A percentile compares a stretch with the other conserved stretches of the same genome.
Evolutionary conservation across 2,888 invertebrate genomes (phyloP).

Genomic region (Heliconius cydno): DNA sequence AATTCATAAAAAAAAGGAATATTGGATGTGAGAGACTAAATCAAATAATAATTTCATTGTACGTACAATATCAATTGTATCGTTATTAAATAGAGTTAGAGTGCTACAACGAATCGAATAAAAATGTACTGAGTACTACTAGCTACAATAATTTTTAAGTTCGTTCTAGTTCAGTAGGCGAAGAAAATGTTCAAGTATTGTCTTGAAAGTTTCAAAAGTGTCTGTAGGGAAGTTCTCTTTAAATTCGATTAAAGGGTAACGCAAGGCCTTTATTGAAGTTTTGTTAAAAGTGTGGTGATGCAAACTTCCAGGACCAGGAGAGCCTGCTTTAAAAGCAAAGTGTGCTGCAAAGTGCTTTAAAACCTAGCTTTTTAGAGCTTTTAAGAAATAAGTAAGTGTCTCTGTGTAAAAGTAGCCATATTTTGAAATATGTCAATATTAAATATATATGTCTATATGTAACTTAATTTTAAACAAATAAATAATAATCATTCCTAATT

Average conservation of each 20-base stretch:
- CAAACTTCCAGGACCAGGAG: conserved; percentile 40
- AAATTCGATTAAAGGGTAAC: conserved; percentile 69
- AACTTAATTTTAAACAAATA: neutral
- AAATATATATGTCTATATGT: neutral
- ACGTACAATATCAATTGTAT: neutral
- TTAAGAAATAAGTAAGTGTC: conserved; percentile 20
- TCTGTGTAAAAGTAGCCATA: neutral
- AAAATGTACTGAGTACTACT: neutral
- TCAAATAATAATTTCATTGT: neutral
- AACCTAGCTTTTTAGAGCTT: conserved; percentile 16
- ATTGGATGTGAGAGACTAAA: neutral
- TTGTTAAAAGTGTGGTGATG: conserved; percentile 54
- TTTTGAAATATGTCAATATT: neutral
- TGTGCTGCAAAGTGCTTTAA: conserved; percentile 31
- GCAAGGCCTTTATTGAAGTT: conserved; percentile 62
- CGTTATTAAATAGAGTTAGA: neutral
- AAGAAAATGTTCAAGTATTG: conserved; percentile 53
- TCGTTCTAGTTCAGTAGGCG: conserved; percentile 31
- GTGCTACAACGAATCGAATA: conserved; percentile 1
- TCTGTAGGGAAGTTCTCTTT: conserved; percentile 60
- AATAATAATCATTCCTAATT: neutral
- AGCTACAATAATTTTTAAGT: conserved; percentile 15
- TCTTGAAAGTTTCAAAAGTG: conserved; percentile 56
- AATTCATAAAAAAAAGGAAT: neutral
- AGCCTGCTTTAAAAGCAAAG: too few relatives aligned